Conservation (phyloP, 2,888 invertebrate genomes). For the Lasioglossum villosulum region DNA sequence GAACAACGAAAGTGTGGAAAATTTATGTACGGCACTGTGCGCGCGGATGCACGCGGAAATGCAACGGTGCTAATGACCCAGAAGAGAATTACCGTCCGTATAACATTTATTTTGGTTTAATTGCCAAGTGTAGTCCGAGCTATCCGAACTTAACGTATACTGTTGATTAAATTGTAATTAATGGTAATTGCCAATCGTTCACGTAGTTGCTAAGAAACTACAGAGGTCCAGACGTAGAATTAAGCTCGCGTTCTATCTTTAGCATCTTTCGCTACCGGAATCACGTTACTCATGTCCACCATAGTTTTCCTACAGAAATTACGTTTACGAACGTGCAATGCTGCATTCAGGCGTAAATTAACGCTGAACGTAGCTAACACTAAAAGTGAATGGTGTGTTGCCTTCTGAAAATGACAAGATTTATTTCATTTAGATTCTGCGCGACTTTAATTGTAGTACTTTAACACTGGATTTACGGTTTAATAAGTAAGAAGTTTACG, state of each 20-base stretch:
- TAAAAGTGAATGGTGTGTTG: neutral
- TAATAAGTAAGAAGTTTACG: too few species aligned
- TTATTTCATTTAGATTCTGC: too few species aligned
- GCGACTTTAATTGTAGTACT: too few species aligned
- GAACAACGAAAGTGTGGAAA: constrained; percentile 28
- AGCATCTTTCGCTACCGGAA: neutral
- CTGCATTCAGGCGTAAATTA: too few species aligned
- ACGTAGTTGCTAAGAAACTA: neutral
- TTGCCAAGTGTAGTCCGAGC: neutral
- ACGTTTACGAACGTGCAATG: neutral
- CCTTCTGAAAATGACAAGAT: too few species aligned
- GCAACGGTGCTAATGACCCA: constrained; percentile 23
- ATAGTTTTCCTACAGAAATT: neutral
- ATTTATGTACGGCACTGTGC: neutral
- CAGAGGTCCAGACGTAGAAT: neutral
- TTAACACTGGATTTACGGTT: too few species aligned
- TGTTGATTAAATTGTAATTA: constrained; percentile 7
- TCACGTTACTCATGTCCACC: neutral
- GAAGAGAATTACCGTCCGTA: neutral
- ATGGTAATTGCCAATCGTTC: neutral
- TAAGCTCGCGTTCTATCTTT: neutral
- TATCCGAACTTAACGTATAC: neutral
- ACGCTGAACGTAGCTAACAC: neutral
- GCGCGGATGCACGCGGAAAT: constrained; percentile 29
- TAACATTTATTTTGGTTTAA: constrained; percentile 11